These are phyloP conservation scores for Syrrhaptes paradoxus DNA, from an alignment of 2,113 vertebrate species.

Conservation along the genomic window DNA sequence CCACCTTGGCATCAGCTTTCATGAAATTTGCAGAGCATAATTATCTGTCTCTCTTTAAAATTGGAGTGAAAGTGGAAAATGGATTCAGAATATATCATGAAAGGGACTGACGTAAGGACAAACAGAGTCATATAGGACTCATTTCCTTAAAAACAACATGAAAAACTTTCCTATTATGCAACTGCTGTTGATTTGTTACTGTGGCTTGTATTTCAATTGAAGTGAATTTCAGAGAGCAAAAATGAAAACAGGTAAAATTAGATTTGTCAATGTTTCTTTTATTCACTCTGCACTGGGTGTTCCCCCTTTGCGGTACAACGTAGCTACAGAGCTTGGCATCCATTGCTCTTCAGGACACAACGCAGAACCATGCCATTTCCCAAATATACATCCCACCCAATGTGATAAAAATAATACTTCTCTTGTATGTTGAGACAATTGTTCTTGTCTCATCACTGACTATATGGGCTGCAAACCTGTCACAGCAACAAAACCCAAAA, in stretches of 20 bases:
- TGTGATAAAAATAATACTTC: not conserved
- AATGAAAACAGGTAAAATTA: constrained; percentile 29
- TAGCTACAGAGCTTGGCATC: not conserved
- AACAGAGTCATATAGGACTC: not conserved
- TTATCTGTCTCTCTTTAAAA: constrained; percentile 1
- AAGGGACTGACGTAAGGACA: not conserved
- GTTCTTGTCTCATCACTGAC: not conserved
- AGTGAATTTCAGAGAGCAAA: not conserved
- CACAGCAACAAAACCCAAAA: constrained; percentile 9
- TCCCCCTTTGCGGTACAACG: not conserved
- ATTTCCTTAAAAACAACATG: constrained; percentile 20
- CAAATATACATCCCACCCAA: not conserved
- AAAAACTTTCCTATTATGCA: constrained; percentile 3
- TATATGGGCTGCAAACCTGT: not conserved
- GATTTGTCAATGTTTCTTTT: constrained; percentile 38
- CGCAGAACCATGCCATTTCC: not conserved
- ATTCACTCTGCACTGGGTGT: constrained; percentile 51
- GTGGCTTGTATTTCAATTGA: not conserved
- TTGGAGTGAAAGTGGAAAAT: not conserved
- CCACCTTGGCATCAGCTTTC: not conserved
- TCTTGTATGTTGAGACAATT: not conserved
- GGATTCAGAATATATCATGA: not conserved
- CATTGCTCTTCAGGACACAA: not conserved
- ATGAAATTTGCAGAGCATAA: not conserved
- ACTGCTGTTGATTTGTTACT: not conserved